These are phyloP conservation scores for Glaucidium brasilianum DNA, from an alignment of 2,113 vertebrate genomes.

Conservation along the genomic window DNA sequence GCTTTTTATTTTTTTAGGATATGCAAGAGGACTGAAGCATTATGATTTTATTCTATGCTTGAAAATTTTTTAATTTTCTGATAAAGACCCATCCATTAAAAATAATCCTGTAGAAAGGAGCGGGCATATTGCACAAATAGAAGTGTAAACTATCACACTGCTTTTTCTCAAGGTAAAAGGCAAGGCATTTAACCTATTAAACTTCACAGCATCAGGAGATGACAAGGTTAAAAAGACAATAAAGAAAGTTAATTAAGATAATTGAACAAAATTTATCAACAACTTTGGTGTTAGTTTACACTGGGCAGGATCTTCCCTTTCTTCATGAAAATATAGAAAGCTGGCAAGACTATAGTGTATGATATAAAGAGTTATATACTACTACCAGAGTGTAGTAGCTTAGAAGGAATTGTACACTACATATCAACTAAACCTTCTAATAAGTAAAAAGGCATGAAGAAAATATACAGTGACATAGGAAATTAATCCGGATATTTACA, in stretches of 20 bases:
- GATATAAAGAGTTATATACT: neutral
- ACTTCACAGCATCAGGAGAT: neutral
- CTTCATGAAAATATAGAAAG: neutral
- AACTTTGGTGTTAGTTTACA: neutral
- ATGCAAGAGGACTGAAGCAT: neutral
- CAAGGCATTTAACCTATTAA: neutral
- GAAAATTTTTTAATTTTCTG: neutral
- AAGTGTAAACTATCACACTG: neutral
- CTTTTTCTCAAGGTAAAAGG: neutral
- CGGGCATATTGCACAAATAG: neutral
- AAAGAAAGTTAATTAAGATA: neutral
- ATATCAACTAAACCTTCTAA: neutral
- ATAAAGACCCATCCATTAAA: neutral
- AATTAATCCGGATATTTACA: neutral
- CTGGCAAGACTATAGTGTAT: neutral
- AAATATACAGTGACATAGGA: neutral
- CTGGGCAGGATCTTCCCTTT: neutral
- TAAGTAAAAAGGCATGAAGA: neutral
- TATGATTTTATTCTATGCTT: neutral
- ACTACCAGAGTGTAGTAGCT: neutral
- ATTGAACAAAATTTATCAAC: neutral
- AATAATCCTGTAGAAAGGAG: neutral
- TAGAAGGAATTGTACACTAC: neutral
- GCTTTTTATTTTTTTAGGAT: neutral
- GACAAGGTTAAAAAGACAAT: neutral